phyloP scores from a whole-genome alignment of 2,113 vertebrate species.

The Cynoglossus semilaevis region DNA sequence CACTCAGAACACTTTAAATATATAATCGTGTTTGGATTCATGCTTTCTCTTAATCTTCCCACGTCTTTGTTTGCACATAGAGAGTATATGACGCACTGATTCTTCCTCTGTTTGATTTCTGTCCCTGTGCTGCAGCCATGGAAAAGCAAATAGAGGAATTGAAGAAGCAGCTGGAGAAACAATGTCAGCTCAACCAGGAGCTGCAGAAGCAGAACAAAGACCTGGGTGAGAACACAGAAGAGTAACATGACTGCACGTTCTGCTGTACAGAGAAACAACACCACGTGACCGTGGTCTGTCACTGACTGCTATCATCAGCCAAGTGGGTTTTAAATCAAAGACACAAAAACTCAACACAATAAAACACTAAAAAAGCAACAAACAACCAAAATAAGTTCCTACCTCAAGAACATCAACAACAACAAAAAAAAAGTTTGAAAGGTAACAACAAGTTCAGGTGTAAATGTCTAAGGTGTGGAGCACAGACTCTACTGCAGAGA shows the following conservation, averaged over 20 bases:
- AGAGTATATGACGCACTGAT: neutral
- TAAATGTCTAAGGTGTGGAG: no score
- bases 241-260: neutral
- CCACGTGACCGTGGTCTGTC: no score
- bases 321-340: no score
- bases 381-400: no score
- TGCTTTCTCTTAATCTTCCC: neutral
- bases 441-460: no score
- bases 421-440: no score
- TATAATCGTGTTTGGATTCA: neutral
- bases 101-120: neutral
- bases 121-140: slow-evolving; percentile 54
- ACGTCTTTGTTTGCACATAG: neutral
- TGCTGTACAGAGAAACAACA: no score
- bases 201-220: slow-evolving; percentile 73
- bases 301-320: no score
- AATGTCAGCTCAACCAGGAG: slow-evolving; percentile 73
- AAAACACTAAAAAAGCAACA: no score
- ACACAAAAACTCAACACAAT: no score
- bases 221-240: slow-evolving; percentile 63
- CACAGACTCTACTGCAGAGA: no score
- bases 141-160: slow-evolving; percentile 75
- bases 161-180: slow-evolving; percentile 73
- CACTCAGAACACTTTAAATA: neutral
- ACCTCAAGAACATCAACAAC: no score